phyloP scores from a whole-genome alignment of 2,888 invertebrate genomes.

The Caenorhabditis zanzibari region DNA sequence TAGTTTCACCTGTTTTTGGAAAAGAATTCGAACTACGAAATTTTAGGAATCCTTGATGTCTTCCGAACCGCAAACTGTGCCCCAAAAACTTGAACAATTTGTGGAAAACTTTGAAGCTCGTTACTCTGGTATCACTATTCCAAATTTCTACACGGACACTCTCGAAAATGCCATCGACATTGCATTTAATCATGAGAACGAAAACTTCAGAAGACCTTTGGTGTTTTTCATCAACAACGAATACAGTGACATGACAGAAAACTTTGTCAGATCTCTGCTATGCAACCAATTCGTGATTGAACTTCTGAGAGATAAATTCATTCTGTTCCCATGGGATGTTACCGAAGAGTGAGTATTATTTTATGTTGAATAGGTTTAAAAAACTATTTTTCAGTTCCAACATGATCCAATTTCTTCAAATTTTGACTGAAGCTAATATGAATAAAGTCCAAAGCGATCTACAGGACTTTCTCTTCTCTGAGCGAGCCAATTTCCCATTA shows the following conservation, averaged over 20 bases:
- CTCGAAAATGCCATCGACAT: not conserved
- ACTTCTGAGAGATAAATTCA: not conserved
- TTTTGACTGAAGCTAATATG: not conserved
- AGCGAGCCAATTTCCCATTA: not conserved
- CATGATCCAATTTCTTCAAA: not conserved
- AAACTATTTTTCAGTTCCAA: conserved; percentile 8
- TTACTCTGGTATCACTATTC: not conserved
- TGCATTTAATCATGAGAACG: conserved; percentile 9
- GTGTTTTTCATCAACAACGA: conserved; percentile 18
- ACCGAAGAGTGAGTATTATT: conserved; percentile 16
- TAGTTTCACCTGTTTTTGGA: too few relatives aligned
- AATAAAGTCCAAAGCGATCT: not conserved
- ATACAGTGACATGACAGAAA: not conserved
- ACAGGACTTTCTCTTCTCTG: not conserved
- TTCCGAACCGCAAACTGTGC: not conserved
- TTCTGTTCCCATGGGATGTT: conserved; percentile 30
- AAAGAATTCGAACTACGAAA: not conserved
- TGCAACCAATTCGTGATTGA: conserved; percentile 4
- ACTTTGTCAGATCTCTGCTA: not conserved
- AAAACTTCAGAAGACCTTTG: conserved; percentile 1
- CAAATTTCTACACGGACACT: conserved; percentile 10
- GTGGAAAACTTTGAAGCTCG: not conserved
- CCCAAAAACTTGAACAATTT: not conserved
- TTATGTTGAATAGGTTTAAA: not conserved
- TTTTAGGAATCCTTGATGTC: conserved; percentile 5